Evolutionary conservation across 2,888 invertebrate genomes (phyloP).

Genomic region (Ametastegia equiseti): DNA sequence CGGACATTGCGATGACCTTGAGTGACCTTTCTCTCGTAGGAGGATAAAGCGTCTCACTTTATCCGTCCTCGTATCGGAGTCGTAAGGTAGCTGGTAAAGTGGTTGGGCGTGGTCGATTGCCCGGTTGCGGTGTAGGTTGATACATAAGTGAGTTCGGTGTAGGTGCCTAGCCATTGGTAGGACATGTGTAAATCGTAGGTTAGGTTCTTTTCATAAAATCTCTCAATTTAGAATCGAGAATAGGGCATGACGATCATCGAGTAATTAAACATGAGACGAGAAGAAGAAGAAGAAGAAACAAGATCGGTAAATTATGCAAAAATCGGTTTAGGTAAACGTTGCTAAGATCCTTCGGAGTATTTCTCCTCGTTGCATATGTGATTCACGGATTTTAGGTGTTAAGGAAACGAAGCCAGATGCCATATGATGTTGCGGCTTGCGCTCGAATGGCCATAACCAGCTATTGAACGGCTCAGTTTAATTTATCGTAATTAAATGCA

Average conservation of each 20-base stretch:
- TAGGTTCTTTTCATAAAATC: too few species aligned
- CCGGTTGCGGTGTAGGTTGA: slow-evolving; percentile 64
- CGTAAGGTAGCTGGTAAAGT: slow-evolving; percentile 68
- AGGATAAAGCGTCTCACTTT: slow-evolving; percentile 45
- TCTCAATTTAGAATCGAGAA: too few species aligned
- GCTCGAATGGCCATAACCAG: background rate
- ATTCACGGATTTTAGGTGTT: background rate
- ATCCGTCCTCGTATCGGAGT: slow-evolving; percentile 41
- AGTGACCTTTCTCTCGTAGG: slow-evolving; percentile 42
- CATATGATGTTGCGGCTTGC: background rate
- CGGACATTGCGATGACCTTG: slow-evolving; percentile 40
- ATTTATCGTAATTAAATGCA: slow-evolving; percentile 43
- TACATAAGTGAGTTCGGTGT: background rate
- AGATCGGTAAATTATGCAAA: too few species aligned
- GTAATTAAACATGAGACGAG: too few species aligned
- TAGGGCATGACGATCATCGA: too few species aligned
- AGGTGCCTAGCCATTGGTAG: background rate
- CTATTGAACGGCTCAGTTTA: background rate
- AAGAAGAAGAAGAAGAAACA: too few species aligned
- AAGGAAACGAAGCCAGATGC: slow-evolving; percentile 21
- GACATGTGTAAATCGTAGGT: too few species aligned
- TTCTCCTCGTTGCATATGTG: too few species aligned
- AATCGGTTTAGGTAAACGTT: too few species aligned
- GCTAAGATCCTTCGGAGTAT: background rate
- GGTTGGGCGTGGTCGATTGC: slow-evolving; percentile 74